Conservation (phyloP, 2,113 vertebrate genomes). For the Scomber colias region DNA sequence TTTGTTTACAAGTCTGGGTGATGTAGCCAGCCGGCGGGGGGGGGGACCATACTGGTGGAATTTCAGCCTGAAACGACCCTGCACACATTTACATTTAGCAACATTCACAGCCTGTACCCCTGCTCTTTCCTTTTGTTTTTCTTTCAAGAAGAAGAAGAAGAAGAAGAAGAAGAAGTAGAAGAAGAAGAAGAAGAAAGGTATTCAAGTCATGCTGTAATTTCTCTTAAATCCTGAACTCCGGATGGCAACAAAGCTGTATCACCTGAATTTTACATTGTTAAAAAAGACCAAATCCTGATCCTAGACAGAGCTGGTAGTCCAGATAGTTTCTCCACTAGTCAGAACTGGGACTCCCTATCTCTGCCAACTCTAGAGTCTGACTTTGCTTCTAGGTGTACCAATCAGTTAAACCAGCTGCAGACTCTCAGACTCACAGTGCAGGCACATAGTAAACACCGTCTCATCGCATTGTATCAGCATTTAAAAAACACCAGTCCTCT, state of each 20-base stretch:
- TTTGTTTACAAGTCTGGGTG: conserved; percentile 42
- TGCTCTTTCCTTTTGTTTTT: no score
- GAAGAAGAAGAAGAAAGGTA: no score
- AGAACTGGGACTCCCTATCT: not conserved
- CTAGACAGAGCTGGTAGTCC: not conserved
- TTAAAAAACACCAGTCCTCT: conserved; percentile 1
- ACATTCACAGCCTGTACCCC: not conserved
- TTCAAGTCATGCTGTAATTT: not conserved
- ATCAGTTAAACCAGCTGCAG: conserved; percentile 2
- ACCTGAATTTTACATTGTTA: not conserved
- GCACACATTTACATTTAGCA: not conserved
- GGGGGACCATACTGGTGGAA: conserved; percentile 1
- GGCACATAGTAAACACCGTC: not conserved
- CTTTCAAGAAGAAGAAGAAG: no score
- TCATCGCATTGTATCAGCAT: conserved; percentile 1
- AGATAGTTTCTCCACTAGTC: not conserved
- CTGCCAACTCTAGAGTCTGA: no score
- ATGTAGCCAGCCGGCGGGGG: not conserved
- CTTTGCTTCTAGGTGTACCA: not conserved
- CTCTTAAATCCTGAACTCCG: no score
- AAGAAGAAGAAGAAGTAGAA: no score
- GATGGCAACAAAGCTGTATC: not conserved
- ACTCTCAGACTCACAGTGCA: not conserved
- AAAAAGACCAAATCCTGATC: not conserved
- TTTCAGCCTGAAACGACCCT: not conserved